Evolutionary conservation across 2,113 vertebrate genomes (phyloP), one percentile per base, ranked within the genome.

Genomic region (Mesembrinibis cayennensis): DNA sequence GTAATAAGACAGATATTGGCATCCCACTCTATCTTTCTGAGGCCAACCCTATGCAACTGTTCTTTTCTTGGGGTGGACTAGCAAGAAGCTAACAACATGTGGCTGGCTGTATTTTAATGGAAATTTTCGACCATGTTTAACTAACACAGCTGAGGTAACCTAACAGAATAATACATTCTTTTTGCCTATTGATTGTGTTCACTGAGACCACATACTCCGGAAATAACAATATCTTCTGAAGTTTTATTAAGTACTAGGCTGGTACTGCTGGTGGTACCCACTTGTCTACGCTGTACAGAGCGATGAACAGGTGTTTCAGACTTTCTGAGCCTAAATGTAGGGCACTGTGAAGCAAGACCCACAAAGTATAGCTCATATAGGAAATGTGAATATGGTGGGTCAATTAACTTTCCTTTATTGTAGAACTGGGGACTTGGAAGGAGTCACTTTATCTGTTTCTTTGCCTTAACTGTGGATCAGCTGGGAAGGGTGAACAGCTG

Each of bases 81-180:
- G 23, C 10, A 79, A 40, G 30, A 63, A 44, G 16, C 36, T 29
- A 76, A 17, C 8, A 36, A 20, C 4, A 2, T 17, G 13, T 87
- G 86, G 70, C 42, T 53, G 21, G 13, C 7, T 78, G 8, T 47
- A 22, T 77, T 86, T 92, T 69, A 58, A 27, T 32, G 27, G 29
- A 62, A n/a, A 18, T 27, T 74, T 91, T 89, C 29, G 72, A 5
- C 20, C 11, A 11, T 19, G 2, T 61, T 82, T 95, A 32, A 26
- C 27, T 71, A 65, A 53, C 7, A 25, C 7, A 73, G 25, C 19
- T 70, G 45, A 81, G 8, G 12, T 87, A 58, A 56, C 15, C 16
- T 26, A 79, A 26, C 14, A 63, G 21, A 58, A 19, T 9, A 62
- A 71, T 19, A 7, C 8, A 13, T 59, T 74, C 0, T 0, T 50